A percentile compares a stretch with the other conserved stretches of the same genome.
phyloP scores from a whole-genome alignment of 2,113 vertebrate species.

The Nyctibius bracteatus region DNA sequence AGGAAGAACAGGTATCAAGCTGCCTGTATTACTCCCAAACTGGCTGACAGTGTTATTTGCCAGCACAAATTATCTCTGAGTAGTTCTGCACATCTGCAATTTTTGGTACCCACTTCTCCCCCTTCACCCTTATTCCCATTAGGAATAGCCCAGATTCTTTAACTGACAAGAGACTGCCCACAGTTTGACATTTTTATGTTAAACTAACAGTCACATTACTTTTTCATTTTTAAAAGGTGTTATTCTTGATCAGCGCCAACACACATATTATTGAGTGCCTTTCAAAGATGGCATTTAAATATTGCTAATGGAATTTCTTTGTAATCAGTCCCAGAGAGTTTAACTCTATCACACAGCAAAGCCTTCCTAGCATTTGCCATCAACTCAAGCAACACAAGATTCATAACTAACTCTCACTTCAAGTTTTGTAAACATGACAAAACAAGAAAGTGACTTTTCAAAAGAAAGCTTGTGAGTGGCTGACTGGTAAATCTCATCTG shows the following conservation, averaged over 20 bases:
- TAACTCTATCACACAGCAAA: constrained; percentile 56
- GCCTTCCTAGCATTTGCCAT: constrained; percentile 48
- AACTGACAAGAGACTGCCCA: constrained; percentile 69
- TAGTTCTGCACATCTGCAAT: constrained; percentile 52
- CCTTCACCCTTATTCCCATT: constrained; percentile 52
- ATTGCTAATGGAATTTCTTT: constrained; percentile 75
- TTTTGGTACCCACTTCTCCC: constrained; percentile 35
- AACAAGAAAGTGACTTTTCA: constrained; percentile 60
- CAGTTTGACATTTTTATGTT: constrained; percentile 72
- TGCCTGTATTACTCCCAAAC: constrained; percentile 33
- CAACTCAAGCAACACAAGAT: constrained; percentile 40
- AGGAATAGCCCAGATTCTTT: constrained; percentile 72
- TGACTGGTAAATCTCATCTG: not conserved
- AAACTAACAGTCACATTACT: constrained; percentile 70
- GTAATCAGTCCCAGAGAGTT: constrained; percentile 69
- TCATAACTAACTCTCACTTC: constrained; percentile 47
- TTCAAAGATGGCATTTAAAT: constrained; percentile 70
- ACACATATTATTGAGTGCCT: constrained; percentile 66
- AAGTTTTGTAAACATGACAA: constrained; percentile 64
- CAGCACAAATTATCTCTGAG: constrained; percentile 58
- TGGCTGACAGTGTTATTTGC: constrained; percentile 48
- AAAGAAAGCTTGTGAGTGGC: constrained; percentile 17
- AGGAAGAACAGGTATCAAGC: constrained; percentile 38
- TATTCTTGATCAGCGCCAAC: constrained; percentile 68
- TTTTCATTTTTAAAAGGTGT: constrained; percentile 71